These are phyloP conservation scores for Nycteola revayana DNA, from an alignment of 2,888 invertebrate genomes.

Conservation along the genomic window DNA sequence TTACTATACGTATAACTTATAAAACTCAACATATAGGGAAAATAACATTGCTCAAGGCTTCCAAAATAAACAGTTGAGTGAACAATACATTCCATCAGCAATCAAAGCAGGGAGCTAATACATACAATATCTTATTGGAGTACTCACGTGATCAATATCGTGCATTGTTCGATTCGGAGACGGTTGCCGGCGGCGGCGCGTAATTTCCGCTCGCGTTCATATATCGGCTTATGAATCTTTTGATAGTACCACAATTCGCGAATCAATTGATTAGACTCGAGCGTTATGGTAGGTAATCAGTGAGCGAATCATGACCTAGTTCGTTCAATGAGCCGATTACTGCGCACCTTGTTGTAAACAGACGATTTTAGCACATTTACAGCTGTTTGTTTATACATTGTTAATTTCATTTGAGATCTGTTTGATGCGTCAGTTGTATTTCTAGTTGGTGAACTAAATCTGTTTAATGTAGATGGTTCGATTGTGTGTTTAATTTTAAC, in stretches of 20 bases:
- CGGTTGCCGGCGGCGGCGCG: conserved; percentile 29
- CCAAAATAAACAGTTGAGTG: conserved; percentile 8
- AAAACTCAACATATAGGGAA: no score
- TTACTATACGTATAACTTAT: no score
- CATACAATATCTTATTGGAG: conserved; percentile 11
- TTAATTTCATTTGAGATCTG: not conserved
- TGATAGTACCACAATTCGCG: conserved; percentile 29
- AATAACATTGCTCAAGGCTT: no score
- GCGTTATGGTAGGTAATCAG: conserved; percentile 27
- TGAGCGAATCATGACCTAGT: conserved; percentile 21
- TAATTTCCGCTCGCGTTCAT: conserved; percentile 39
- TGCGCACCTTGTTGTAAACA: conserved; percentile 22
- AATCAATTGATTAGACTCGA: conserved; percentile 33
- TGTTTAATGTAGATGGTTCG: conserved; percentile 7
- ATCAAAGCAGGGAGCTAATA: conserved; percentile 23
- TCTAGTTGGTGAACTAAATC: conserved; percentile 19
- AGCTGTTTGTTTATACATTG: not conserved
- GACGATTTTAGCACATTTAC: conserved; percentile 1
- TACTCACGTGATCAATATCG: conserved; percentile 33
- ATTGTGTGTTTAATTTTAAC: not conserved
- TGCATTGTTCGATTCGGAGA: conserved; percentile 37
- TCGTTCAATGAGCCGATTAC: conserved; percentile 17
- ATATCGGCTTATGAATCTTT: conserved; percentile 37
- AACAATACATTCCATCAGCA: conserved; percentile 18
- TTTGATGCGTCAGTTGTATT: conserved; percentile 12